Evolutionary conservation across 2,888 invertebrate genomes (phyloP).

Genomic region (Ichneumoninae sp.): DNA sequence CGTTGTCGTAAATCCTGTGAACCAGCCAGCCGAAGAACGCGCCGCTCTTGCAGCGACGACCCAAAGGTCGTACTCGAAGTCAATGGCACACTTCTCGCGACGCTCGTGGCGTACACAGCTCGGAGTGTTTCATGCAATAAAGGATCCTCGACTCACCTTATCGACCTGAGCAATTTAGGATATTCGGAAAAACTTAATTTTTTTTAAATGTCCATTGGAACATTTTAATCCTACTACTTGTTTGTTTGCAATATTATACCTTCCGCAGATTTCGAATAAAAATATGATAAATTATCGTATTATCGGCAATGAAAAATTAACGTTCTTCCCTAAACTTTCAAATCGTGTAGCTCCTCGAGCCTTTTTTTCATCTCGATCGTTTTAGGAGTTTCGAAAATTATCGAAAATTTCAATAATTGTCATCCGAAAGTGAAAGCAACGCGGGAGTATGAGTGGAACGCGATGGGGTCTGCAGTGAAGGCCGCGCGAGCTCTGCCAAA

Average conservation of each 20-base stretch:
- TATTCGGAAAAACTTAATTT: too few species aligned
- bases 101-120: not conserved
- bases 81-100: constrained; percentile 55
- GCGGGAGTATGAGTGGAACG: constrained; percentile 45
- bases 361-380: not conserved
- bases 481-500: constrained; percentile 16
- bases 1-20: constrained; percentile 62
- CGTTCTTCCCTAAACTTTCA: not conserved
- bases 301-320: too few species aligned
- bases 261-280: too few species aligned
- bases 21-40: constrained; percentile 20
- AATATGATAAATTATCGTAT: too few species aligned
- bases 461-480: constrained; percentile 23
- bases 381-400: not conserved
- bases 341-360: not conserved
- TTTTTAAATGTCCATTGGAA: too few species aligned
- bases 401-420: not conserved
- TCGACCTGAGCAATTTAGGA: too few species aligned
- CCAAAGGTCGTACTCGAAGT: constrained; percentile 48
- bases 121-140: not conserved
- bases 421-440: constrained; percentile 53
- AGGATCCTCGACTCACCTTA: not conserved
- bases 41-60: constrained; percentile 19
- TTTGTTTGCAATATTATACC: too few species aligned
- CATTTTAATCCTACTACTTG: too few species aligned